phyloP scores from a whole-genome alignment of 2,797 vertebrate species.

The Enteromius unitaeniatus region DNA sequence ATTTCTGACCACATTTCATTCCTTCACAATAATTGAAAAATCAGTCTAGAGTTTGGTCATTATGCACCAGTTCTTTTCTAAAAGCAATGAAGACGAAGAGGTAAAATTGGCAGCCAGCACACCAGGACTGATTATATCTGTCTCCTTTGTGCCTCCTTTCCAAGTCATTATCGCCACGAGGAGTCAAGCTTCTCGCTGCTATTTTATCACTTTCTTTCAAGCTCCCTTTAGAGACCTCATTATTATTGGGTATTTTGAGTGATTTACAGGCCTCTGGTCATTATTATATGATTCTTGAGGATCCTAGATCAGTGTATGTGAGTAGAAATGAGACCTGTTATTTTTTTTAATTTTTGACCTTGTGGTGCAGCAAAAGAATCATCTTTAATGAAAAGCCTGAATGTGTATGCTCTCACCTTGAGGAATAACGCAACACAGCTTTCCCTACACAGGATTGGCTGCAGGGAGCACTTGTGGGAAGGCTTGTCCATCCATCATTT shows the following conservation, averaged over 20 bases:
- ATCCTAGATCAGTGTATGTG: background rate
- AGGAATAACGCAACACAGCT: slow-evolving; percentile 69
- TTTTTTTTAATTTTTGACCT: background rate
- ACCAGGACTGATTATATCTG: slow-evolving; percentile 4
- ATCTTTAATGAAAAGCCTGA: background rate
- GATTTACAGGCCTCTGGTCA: background rate
- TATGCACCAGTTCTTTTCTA: slow-evolving; percentile 11
- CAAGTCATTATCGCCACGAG: background rate
- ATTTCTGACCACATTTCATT: background rate
- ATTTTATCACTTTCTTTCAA: slow-evolving; percentile 10
- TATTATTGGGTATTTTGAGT: background rate
- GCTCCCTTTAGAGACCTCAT: background rate
- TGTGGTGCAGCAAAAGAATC: background rate
- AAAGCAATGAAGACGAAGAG: background rate
- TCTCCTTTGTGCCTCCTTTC: slow-evolving; percentile 10
- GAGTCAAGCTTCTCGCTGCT: slow-evolving; percentile 3
- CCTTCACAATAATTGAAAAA: background rate
- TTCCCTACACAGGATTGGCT: slow-evolving; percentile 72
- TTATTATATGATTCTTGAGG: background rate
- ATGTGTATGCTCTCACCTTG: slow-evolving; percentile 25
- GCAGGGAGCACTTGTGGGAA: slow-evolving; percentile 56
- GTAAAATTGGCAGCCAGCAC: background rate
- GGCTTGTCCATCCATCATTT: slow-evolving; percentile 67
- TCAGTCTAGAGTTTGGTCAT: background rate
- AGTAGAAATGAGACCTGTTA: background rate